These are phyloP conservation scores for Nymphalis c-album DNA, from an alignment of 2,888 invertebrate species.

Conservation along the genomic window DNA sequence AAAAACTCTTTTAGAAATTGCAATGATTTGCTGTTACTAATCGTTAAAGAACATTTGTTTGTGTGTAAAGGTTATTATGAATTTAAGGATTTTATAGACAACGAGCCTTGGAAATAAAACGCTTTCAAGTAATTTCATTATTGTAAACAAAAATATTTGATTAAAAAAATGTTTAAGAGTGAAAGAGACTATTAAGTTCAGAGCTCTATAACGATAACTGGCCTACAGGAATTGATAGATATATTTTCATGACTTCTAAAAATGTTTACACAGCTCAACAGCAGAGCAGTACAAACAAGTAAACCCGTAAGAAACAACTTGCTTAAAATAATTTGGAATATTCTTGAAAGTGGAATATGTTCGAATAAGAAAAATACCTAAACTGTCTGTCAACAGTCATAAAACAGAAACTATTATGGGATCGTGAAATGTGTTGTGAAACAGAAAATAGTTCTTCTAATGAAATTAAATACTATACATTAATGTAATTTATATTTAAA, in stretches of 20 bases:
- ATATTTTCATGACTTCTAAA: no score
- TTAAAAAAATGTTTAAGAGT: not conserved
- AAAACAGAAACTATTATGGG: constrained; percentile 5
- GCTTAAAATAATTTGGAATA: not conserved
- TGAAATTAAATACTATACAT: not conserved
- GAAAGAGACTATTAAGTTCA: not conserved
- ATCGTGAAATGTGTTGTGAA: constrained; percentile 13
- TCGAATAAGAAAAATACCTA: not conserved
- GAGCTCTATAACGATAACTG: not conserved
- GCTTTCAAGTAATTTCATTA: no score
- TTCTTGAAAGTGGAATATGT: not conserved
- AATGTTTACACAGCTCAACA: no score
- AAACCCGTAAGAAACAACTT: not conserved
- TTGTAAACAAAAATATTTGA: no score
- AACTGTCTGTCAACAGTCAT: constrained; percentile 5
- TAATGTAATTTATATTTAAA: constrained; percentile 6
- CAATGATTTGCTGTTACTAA: no score
- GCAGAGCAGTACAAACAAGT: no score
- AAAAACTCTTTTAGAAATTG: not conserved
- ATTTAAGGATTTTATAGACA: no score
- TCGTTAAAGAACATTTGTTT: no score
- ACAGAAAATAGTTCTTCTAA: not conserved
- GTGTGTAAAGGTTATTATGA: no score
- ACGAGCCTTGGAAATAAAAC: no score
- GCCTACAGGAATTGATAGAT: no score